These are phyloP conservation scores for Glaucopsyche alexis DNA, from an alignment of 2,888 invertebrate genomes.

Conservation along the genomic window DNA sequence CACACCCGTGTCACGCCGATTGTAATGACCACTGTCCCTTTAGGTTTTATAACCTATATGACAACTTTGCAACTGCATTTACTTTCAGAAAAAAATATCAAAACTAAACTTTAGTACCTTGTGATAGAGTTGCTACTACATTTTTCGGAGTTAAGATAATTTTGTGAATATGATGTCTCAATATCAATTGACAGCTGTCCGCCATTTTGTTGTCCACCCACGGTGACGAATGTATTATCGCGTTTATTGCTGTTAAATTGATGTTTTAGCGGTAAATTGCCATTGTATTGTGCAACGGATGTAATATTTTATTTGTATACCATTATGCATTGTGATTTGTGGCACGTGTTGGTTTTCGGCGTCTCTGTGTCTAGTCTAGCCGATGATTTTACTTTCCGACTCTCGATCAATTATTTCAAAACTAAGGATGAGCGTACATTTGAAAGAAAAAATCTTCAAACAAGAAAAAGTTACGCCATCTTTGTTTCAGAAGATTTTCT, in stretches of 20 bases:
- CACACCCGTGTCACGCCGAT: constrained; percentile 56
- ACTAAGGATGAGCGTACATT: no score
- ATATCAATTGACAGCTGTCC: constrained; percentile 72
- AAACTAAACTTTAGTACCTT: constrained; percentile 40
- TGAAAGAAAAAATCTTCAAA: no score
- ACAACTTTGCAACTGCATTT: constrained; percentile 24
- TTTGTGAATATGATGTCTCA: constrained; percentile 57
- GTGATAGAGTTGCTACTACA: constrained; percentile 25
- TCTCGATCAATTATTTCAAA: no score
- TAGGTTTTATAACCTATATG: constrained; percentile 38
- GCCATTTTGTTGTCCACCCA: constrained; percentile 63
- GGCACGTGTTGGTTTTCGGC: constrained; percentile 1
- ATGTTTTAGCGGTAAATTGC: constrained; percentile 45
- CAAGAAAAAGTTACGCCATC: no score
- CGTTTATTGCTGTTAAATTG: constrained; percentile 55
- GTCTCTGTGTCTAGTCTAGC: constrained; percentile 9
- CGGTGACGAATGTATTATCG: constrained; percentile 45
- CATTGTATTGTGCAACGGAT: constrained; percentile 35
- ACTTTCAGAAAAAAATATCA: neutral
- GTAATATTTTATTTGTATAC: constrained; percentile 27
- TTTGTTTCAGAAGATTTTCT: no score
- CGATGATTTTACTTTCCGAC: neutral
- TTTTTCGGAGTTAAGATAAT: constrained; percentile 25
- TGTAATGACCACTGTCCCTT: constrained; percentile 60
- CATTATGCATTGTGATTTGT: neutral